Conservation (phyloP, 2,113 vertebrate species). For the rat (Rattus norvegicus) region GRCr8 NC_086019.1:141863501-141864000, state of each 20-base stretch:
- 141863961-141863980: background rate
- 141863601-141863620: rapidly evolving
- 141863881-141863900: background rate
- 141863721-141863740: background rate
- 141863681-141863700: background rate
- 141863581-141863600: background rate
- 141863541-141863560: background rate
- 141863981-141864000: background rate
- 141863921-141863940: background rate
- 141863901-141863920: background rate
- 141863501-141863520: background rate
- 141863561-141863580: background rate
- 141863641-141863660: conserved; percentile 3
- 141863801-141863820: conserved; percentile 28
- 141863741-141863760: background rate
- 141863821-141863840: background rate
- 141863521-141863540: background rate
- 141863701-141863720: background rate
- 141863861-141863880: background rate
- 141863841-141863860: background rate
- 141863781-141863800: conserved; percentile 42
- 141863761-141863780: background rate
- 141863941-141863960: background rate
- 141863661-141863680: background rate
- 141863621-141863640: background rate